These are phyloP conservation scores for Cataglyphis hispanica DNA, from an alignment of 1,140 invertebrate genomes.

Conservation along the genomic window DNA sequence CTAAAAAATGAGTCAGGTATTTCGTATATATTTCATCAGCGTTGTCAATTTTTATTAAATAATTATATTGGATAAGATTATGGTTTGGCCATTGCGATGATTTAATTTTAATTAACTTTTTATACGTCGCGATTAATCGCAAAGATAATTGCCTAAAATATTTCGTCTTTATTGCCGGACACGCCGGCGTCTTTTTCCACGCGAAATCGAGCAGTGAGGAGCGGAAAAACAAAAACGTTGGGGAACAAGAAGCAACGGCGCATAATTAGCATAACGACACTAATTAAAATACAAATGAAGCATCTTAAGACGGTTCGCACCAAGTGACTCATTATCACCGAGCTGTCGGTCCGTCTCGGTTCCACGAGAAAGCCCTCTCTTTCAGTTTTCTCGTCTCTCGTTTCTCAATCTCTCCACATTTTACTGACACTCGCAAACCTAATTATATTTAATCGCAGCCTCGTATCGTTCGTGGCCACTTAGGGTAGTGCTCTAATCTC, in stretches of 20 bases:
- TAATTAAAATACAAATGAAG: slow-evolving; percentile 88
- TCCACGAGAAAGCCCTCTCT: slow-evolving; percentile 49
- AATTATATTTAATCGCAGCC: slow-evolving; percentile 82
- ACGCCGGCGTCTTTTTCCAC: slow-evolving; percentile 58
- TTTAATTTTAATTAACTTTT: slow-evolving; percentile 34
- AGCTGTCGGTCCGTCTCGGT: slow-evolving; percentile 73
- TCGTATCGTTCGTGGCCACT: slow-evolving; percentile 69
- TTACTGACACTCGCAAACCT: slow-evolving; percentile 79
- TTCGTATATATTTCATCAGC: neutral
- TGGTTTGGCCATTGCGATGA: neutral
- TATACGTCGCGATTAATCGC: slow-evolving; percentile 43
- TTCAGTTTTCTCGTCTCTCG: slow-evolving; percentile 62
- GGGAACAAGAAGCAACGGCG: slow-evolving; percentile 83
- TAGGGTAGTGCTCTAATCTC: slow-evolving; percentile 42
- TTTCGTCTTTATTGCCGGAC: slow-evolving; percentile 53
- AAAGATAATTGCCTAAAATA: slow-evolving; percentile 38
- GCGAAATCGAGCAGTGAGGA: slow-evolving; percentile 30
- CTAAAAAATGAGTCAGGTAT: neutral
- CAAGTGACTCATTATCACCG: slow-evolving; percentile 85
- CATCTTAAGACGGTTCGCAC: slow-evolving; percentile 82
- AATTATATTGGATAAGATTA: slow-evolving; percentile 11
- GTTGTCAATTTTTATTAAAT: neutral
- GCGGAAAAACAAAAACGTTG: slow-evolving; percentile 81
- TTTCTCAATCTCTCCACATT: slow-evolving; percentile 76
- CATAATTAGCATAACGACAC: slow-evolving; percentile 87